These are phyloP conservation scores for Bryconaethiops microstoma DNA, from an alignment of 2,797 vertebrate genomes.

Conservation along the genomic window DNA sequence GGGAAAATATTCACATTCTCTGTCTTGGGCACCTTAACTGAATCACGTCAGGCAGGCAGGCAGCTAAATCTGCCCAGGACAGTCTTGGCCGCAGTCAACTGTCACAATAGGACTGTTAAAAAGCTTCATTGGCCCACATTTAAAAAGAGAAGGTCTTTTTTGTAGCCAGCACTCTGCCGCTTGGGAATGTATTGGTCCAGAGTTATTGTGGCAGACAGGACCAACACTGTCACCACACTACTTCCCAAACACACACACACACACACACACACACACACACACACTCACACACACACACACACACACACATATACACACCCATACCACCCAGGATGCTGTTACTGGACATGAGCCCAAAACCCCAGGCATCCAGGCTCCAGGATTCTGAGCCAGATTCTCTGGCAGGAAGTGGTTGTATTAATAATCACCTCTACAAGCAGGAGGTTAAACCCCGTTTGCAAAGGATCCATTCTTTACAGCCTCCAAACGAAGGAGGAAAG, in stretches of 20 bases:
- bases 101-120: conserved; percentile 47
- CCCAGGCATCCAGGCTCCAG: conserved; percentile 2
- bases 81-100: conserved; percentile 32
- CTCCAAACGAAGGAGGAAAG: conserved; percentile 16
- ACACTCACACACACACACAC: background rate
- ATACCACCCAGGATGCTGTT: conserved; percentile 22
- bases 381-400: conserved; percentile 38
- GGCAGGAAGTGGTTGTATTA: conserved; percentile 41
- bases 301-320: background rate
- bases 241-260: background rate
- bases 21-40: conserved; percentile 24
- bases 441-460: conserved; percentile 26
- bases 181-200: conserved; percentile 14
- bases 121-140: conserved; percentile 40
- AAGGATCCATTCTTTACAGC: conserved; percentile 35
- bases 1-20: conserved; percentile 31
- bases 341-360: conserved; percentile 39
- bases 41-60: conserved; percentile 31
- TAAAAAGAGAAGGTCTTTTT: conserved; percentile 37
- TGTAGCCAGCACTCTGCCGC: conserved; percentile 18
- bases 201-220: conserved; percentile 31
- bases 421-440: conserved; percentile 46
- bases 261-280: background rate
- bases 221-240: background rate
- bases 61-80: conserved; percentile 31